Base-by-base conservation (phyloP, 2,888 invertebrate species). In the Steinernema carpocapsae region DNA sequence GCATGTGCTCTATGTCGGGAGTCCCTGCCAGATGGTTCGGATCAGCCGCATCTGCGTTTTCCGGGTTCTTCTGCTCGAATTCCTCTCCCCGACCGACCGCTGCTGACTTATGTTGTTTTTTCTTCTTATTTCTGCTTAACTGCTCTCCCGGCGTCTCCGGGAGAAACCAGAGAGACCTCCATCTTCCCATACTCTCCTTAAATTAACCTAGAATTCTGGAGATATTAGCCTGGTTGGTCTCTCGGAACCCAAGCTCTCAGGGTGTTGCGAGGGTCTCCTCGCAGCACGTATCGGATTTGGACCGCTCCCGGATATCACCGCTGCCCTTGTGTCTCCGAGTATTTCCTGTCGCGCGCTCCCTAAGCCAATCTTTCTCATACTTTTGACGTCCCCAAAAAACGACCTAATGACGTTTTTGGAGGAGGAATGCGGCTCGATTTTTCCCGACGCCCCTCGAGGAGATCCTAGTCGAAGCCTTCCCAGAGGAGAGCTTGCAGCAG, bases 351-450 rank as follows among this genome's bases (percentile, higher is more conserved):
- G 32, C 56, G 56, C 56, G 24, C 22, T 19, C 22, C 24, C 22
- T 12, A 22, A 10, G 19, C 52, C 19, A 56, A 32, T 64, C 64
- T 6, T 24, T 32, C 26, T 64, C 64, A 64, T 64, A 29, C 12
- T 26, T 14, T 29, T 64, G 64, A 64, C 64, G 32, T 64, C 32
- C 29, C 26, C 29, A 64, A 64, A 64, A 64, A 64, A 64, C 64
- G 64, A 22, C 32, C 64, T 64, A 64, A 64, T 64, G 64, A 64
- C 64, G 64, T 64, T 64, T 64, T 64, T 64, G 26, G 64, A 22
- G 37, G 64, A 32, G 64, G 37, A 10, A 37, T 32, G 64, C 32
- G 29, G 64, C 29, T 64, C 64, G 64, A 32, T 64, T 32, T 64
- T 64, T 48, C 48, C n/a, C 48, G 48, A n/a, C 48, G 48, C 48